A percentile compares a stretch with the other conserved stretches of the same genome.
These are phyloP conservation scores for Callipepla squamata DNA, from an alignment of 2,113 vertebrate genomes.

Conservation along the genomic window DNA sequence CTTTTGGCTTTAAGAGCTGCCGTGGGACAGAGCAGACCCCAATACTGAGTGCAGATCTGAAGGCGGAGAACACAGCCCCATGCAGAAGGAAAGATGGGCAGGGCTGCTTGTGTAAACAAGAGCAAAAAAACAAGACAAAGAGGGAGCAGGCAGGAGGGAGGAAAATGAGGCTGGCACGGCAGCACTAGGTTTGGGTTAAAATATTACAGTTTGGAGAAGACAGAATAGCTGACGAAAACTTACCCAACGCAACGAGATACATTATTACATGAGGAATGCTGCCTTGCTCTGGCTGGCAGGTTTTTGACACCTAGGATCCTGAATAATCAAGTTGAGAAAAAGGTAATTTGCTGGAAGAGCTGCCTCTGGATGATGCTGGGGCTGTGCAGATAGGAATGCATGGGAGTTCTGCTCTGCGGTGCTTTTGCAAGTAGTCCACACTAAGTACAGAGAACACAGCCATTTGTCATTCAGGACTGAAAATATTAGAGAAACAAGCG, in stretches of 20 bases:
- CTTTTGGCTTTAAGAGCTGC: not conserved
- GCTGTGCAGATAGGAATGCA: not conserved
- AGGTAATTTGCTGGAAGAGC: not conserved
- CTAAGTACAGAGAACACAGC: not conserved
- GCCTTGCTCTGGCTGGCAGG: not conserved
- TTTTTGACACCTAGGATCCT: not conserved
- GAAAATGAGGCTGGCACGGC: not conserved
- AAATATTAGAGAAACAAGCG: not conserved
- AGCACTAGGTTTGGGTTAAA: not conserved
- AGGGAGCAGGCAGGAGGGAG: not conserved
- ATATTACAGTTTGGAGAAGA: not conserved
- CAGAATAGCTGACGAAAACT: not conserved
- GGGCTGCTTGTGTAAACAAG: not conserved
- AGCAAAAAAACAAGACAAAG: not conserved
- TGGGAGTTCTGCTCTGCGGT: not conserved
- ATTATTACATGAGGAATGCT: not conserved
- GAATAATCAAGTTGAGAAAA: not conserved
- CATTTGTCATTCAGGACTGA: not conserved
- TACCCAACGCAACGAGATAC: not conserved
- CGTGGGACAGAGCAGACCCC: not conserved
- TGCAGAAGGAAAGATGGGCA: not conserved
- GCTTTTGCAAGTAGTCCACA: not conserved
- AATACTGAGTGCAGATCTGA: rapidly evolving
- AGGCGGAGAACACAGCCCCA: rapidly evolving
- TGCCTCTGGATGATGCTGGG: not conserved